Evolutionary conservation across 2,888 invertebrate genomes (phyloP).

Genomic region (Caenorhabditis doughertyi): DNA sequence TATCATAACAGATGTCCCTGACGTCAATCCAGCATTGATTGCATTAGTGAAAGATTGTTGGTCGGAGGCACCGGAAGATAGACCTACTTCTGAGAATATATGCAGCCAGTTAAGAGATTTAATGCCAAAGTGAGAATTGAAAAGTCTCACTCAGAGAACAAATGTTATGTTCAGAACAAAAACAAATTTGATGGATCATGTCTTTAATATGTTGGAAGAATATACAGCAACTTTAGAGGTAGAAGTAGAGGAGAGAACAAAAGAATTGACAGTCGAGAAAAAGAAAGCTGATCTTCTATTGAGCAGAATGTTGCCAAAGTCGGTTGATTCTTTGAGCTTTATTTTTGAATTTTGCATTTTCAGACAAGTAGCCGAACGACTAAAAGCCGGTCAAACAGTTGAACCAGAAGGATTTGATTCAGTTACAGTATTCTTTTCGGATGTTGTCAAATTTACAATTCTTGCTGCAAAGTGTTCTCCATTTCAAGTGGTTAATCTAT

Average conservation of each 20-base stretch:
- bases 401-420: conserved; percentile 79
- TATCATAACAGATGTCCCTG: conserved; percentile 60
- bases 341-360: background rate
- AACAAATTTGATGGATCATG: conserved; percentile 79
- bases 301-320: conserved; percentile 76
- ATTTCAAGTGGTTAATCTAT: conserved; percentile 78
- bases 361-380: conserved; percentile 73
- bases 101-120: conserved; percentile 57
- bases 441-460: conserved; percentile 80
- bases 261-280: conserved; percentile 77
- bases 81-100: conserved; percentile 69
- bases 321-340: background rate
- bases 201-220: conserved; percentile 79
- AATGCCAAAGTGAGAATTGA: conserved; percentile 59
- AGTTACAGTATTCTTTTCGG: conserved; percentile 81
- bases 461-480: conserved; percentile 78
- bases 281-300: conserved; percentile 77
- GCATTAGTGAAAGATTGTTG: conserved; percentile 78
- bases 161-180: conserved; percentile 48
- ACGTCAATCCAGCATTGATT: conserved; percentile 69
- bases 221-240: conserved; percentile 77
- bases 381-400: conserved; percentile 79
- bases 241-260: conserved; percentile 76
- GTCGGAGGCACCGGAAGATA: conserved; percentile 73
- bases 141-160: too few relatives aligned